Evolutionary conservation across 2,888 invertebrate genomes (phyloP), one percentile per base, ranked within the genome.

Genomic region (Morpho helenor): DNA sequence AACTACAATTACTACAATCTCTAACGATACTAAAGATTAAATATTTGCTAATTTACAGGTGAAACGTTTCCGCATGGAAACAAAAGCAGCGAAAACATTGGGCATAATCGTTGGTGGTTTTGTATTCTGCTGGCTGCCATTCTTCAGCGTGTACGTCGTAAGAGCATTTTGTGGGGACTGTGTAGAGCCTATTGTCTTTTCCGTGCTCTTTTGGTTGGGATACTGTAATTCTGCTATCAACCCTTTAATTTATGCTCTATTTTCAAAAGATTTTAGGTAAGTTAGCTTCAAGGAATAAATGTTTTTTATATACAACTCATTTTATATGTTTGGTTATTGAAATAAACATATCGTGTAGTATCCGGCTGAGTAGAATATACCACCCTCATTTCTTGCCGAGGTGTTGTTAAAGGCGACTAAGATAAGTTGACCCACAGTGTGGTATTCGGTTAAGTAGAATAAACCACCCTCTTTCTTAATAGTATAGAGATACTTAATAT

Each of bases 31-130:
- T 31, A 31, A 31, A 31, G 31, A 31, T 31, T 31, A 5, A 31
- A 31, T 0, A 31, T 10, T 52, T 10, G 10, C 43, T 0, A 22
- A 45, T 23, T 55, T 22, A 2, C 43, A 96, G 92, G 97, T 97
- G 64, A 97, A 97, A 79, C 94, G 97, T 51, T 97, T 97, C 80
- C 93, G 96, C 5, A 97, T 97, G 95, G 98, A 99, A 82, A 98
- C 98, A 0, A 98, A 98, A 87, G 98, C 98, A 0, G 98, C 98
- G 2, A 98, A 98, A 84, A 98, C 98, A 0, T 91, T 99, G 55
- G 98, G 97, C 62, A 98, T 99, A 66, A 99, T 99, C 65, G 98
- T 99, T 4, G 99, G 99, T 1, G 96, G 98, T 49, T 99, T 99
- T 87, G 97, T 98, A 57, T 93, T 96, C 74, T 99, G 99, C 84